phyloP scores from a whole-genome alignment of 2,888 invertebrate genomes.

The Mythimna ferrago region DNA sequence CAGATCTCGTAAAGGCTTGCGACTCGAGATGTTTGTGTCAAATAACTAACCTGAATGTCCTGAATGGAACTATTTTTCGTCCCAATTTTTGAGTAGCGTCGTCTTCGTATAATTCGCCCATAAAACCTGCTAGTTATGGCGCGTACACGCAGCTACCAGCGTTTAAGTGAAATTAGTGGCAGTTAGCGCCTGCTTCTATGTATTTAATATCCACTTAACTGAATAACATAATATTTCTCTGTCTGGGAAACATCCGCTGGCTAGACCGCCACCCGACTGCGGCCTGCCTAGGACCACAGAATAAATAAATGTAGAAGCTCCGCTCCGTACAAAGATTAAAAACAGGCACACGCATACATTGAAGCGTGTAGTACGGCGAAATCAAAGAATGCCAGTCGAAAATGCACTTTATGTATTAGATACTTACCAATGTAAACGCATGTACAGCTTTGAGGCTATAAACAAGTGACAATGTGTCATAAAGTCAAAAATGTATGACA shows the following conservation, averaged over 20 bases:
- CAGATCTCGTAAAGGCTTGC: slow-evolving; percentile 14
- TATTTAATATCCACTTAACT: slow-evolving; percentile 77
- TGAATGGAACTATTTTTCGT: slow-evolving; percentile 59
- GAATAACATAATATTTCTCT: slow-evolving; percentile 73
- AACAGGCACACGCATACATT: neutral
- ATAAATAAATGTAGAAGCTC: slow-evolving; percentile 10
- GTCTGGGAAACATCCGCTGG: slow-evolving; percentile 80
- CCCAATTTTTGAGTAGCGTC: slow-evolving; percentile 59
- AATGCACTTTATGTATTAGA: neutral
- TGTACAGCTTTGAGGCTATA: no score
- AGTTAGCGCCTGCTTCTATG: slow-evolving; percentile 74
- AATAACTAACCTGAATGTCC: slow-evolving; percentile 30
- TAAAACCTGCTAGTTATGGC: slow-evolving; percentile 62
- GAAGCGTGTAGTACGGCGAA: neutral
- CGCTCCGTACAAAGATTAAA: neutral
- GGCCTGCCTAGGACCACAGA: slow-evolving; percentile 27
- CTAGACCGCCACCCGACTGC: slow-evolving; percentile 57
- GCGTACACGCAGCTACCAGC: slow-evolving; percentile 47
- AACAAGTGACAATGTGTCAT: no score
- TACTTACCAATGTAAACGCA: no score
- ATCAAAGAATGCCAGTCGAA: neutral
- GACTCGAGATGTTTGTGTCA: slow-evolving; percentile 19
- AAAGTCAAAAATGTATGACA: no score
- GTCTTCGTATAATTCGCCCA: slow-evolving; percentile 67
- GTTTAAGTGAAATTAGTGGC: slow-evolving; percentile 75